These are phyloP conservation scores for Biston betularia DNA, from an alignment of 2,888 invertebrate genomes.

Conservation along the genomic window DNA sequence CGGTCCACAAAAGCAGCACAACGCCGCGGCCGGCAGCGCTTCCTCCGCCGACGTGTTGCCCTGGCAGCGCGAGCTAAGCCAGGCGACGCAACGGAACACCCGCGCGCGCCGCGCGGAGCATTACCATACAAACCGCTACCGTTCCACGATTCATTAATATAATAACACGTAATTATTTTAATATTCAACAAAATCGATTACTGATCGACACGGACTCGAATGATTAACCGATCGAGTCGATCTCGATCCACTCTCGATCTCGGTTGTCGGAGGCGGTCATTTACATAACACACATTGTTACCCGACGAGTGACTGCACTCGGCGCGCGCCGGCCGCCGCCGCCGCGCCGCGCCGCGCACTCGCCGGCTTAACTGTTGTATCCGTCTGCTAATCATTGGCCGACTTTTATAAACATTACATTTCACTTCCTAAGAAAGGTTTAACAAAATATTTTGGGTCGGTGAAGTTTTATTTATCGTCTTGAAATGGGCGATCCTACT, in stretches of 20 bases:
- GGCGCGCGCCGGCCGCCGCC: background rate
- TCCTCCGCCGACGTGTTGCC: too few relatives aligned
- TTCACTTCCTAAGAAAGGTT: background rate
- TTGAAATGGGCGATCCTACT: too few relatives aligned
- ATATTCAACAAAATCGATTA: constrained; percentile 59
- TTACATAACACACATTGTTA: constrained; percentile 80
- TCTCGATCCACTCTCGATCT: constrained; percentile 73
- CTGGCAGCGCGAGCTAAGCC: background rate
- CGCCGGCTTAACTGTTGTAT: background rate
- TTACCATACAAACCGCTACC: constrained; percentile 55
- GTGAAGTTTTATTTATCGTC: too few relatives aligned
- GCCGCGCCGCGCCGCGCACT: too few relatives aligned
- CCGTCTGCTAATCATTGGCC: background rate
- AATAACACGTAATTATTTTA: constrained; percentile 59
- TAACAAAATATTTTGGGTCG: background rate
- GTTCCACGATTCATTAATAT: constrained; percentile 51
- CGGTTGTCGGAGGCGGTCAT: constrained; percentile 62
- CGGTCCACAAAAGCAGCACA: too few relatives aligned
- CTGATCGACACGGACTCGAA: constrained; percentile 32
- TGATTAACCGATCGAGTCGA: constrained; percentile 68
- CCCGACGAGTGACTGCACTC: constrained; percentile 42
- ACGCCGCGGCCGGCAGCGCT: too few relatives aligned
- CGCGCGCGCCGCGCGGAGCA: constrained; percentile 28
- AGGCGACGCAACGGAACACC: constrained; percentile 29
- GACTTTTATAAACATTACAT: background rate